Percentiles rank a stretch among this genome's conserved stretches.
Conservation (phyloP, 2,888 invertebrate genomes). For the Rugalucina vietnamica region DNA sequence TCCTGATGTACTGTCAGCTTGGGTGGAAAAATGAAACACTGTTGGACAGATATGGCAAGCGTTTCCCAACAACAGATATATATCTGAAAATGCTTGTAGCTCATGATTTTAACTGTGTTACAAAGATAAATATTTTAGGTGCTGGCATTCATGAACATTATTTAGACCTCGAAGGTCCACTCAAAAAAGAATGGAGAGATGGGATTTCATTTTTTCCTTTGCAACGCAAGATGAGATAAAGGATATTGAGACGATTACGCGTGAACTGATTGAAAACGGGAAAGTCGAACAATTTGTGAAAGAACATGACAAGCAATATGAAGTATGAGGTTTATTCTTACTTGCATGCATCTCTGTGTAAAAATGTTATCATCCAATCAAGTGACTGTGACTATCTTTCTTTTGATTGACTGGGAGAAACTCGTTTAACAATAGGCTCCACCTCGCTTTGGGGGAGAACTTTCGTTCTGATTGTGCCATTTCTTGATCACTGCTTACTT, state of each 20-base stretch:
- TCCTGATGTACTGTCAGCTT: conserved; percentile 10
- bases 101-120: neutral
- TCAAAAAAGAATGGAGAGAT: conserved; percentile 23
- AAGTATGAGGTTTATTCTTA: neutral
- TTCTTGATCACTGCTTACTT: too few species aligned
- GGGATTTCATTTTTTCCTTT: neutral
- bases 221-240: conserved; percentile 31
- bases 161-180: conserved; percentile 19
- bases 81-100: neutral
- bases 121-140: conserved; percentile 9
- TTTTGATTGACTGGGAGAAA: too few species aligned
- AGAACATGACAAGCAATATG: conserved; percentile 1
- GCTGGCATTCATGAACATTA: neutral
- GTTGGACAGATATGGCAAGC: conserved; percentile 12
- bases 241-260: neutral
- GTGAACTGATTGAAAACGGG: conserved; percentile 23
- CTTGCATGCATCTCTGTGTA: conserved; percentile 23
- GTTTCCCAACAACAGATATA: neutral
- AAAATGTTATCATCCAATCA: too few species aligned
- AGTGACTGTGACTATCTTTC: too few species aligned
- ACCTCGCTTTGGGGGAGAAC: too few species aligned
- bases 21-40: neutral
- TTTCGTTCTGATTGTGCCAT: too few species aligned
- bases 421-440: too few species aligned
- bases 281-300: conserved; percentile 19